Evolutionary conservation across 1,140 invertebrate genomes (phyloP), one percentile per base, ranked within the genome.

Genomic region (Fopius arisanus): DNA sequence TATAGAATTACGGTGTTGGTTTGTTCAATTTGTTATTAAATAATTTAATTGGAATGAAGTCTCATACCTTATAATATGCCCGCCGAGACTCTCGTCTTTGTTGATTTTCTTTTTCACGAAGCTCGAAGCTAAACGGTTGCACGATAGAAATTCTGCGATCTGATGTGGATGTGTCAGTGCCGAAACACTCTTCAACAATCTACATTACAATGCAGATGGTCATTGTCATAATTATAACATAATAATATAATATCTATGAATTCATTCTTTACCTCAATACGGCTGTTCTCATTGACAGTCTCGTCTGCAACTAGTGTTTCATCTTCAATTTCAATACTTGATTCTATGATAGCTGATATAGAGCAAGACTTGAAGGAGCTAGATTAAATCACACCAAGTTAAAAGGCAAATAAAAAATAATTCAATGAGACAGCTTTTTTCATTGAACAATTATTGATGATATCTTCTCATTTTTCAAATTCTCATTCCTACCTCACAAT

Each of bases 41-140:
- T 26, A 51, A 16, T 51, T 7, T 19, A 12, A 21, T 19, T 51
- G 6, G 43, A 51, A 37, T 59, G 26, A 26, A 6, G 7, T 59
- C n/a, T n/a, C 26, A 5, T 26, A 59, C 54, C 54, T 59, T 23
- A 9, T 59, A 26, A 26, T 59, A 59, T 12, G 54, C 54, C 10
- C 54, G 54, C 23, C 54, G 54, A 23, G 54, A 59, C 14, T 59
- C 54, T 59, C 65, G 75, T 6, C 23, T 48, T 1, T 75, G 33
- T 33, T 67, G 21, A 3, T 26, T 73, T 0, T 31, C 2, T 66
- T 77, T 74, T 5, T 77, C 26, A 10, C 67, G 71, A 9, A 41
- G 21, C 40, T 78, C 77, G 59, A 78, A 78, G 7, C 28, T 73
- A 23, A 79, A 77, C 0, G 78, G 72, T 9, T 75, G n/a, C 1